Conservation (phyloP, 2,888 invertebrate species). For the Rhagophthalmus giganteus region DNA sequence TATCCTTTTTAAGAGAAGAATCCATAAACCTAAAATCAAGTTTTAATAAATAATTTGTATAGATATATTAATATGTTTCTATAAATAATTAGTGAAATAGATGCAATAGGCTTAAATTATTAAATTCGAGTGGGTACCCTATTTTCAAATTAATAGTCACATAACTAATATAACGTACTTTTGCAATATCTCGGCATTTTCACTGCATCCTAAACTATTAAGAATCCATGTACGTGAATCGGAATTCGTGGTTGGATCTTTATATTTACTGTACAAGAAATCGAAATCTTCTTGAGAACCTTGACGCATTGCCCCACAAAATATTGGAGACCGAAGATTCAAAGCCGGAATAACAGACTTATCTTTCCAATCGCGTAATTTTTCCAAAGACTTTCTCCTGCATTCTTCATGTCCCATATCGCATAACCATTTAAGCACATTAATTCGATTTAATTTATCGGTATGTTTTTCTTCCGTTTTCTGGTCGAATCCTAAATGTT, state of each 20-base stretch:
- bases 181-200: conserved; percentile 14
- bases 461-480: conserved; percentile 55
- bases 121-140: not conserved
- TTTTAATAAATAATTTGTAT: no score
- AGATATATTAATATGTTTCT: no score
- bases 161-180: conserved; percentile 4
- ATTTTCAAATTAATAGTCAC: not conserved
- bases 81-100: no score
- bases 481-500: conserved; percentile 38
- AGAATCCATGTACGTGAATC: no score
- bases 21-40: conserved; percentile 1
- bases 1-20: not conserved
- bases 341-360: conserved; percentile 55
- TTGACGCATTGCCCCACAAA: conserved; percentile 73
- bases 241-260: conserved; percentile 5
- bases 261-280: conserved; percentile 53
- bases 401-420: conserved; percentile 63
- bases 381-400: conserved; percentile 51
- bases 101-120: no score
- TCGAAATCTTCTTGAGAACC: conserved; percentile 66
- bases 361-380: conserved; percentile 52
- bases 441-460: conserved; percentile 62
- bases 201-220: conserved; percentile 30
- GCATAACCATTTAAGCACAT: conserved; percentile 66
- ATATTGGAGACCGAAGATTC: conserved; percentile 69